Base-by-base conservation (phyloP, 1,140 invertebrate genomes). In the Conopomorpha cramerella region DNA sequence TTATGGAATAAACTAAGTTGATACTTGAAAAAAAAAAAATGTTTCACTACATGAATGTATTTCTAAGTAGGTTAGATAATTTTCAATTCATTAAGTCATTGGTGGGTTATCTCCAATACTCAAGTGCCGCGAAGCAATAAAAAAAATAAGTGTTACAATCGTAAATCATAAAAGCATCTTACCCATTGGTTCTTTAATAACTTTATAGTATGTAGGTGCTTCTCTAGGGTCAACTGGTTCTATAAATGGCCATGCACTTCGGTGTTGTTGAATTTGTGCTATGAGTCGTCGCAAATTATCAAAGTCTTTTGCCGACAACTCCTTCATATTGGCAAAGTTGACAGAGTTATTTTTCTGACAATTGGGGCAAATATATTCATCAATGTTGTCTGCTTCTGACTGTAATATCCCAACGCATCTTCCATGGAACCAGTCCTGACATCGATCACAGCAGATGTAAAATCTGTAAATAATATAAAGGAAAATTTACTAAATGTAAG, bases 371-470 rank as follows among this genome's bases (percentile, higher is more conserved):
- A 96, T 86, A 57, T 98, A 99, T 51, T 95, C 93, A 52, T 96
- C 94, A 44, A 98, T 95, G 52, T 90, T 89, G 57, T 96, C 93
- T 3, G 93, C 95, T 68, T 98, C 95, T 2, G 88, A 90, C 62
- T 96, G 93, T 17, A 97, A 78, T 53, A 98, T 95, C 8, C 95
- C 96, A 6, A 99, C 95, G 73, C 97, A 99, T 34, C 92, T 82
- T 2, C 96, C 96, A 70, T 99, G 97, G 77, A 98, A 99, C 97
- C 97, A 99, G 72, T 98, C 95, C 71, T 98, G 93, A 78, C 97
- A 99, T 33, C 89, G 86, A 71, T 99, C 96, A 77, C 97, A 99
- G 53, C 94, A 96, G 55, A 99, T 98, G 65, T 95, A 96, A 84
- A 96, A 93, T 56, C 90, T 91, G 48, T 15, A 61, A 59, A 49